Conservation (phyloP, 1,140 invertebrate species). For the Yoshiicerus persimilis region DNA sequence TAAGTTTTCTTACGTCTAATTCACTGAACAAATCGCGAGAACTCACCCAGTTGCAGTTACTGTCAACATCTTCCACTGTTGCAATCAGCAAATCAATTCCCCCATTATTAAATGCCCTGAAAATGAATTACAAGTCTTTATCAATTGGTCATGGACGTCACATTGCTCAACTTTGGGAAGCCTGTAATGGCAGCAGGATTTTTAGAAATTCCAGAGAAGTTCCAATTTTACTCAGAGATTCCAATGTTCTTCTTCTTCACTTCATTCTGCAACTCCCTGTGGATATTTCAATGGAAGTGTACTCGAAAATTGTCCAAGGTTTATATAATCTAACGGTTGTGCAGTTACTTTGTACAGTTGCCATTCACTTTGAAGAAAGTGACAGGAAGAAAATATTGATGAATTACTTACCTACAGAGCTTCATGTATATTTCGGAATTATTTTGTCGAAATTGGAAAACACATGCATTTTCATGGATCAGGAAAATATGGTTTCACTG, state of each 20-base stretch:
- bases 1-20: background rate
- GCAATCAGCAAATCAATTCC: background rate
- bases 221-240: slow-evolving; percentile 79
- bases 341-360: background rate
- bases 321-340: background rate
- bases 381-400: background rate
- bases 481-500: background rate
- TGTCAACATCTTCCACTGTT: background rate
- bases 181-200: slow-evolving; percentile 20
- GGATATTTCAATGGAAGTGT: slow-evolving; percentile 53
- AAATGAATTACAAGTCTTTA: slow-evolving; percentile 52
- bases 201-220: slow-evolving; percentile 64
- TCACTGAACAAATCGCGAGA: background rate
- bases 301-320: background rate
- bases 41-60: background rate
- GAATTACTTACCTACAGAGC: background rate
- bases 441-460: background rate
- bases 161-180: slow-evolving; percentile 32
- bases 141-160: slow-evolving; percentile 4
- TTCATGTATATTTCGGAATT: background rate
- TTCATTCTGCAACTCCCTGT: slow-evolving; percentile 79
- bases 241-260: slow-evolving; percentile 78
- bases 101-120: background rate
- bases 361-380: background rate
- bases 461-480: background rate